phyloP scores from a whole-genome alignment of 2,113 vertebrate genomes.

The Colaptes auratus region DNA sequence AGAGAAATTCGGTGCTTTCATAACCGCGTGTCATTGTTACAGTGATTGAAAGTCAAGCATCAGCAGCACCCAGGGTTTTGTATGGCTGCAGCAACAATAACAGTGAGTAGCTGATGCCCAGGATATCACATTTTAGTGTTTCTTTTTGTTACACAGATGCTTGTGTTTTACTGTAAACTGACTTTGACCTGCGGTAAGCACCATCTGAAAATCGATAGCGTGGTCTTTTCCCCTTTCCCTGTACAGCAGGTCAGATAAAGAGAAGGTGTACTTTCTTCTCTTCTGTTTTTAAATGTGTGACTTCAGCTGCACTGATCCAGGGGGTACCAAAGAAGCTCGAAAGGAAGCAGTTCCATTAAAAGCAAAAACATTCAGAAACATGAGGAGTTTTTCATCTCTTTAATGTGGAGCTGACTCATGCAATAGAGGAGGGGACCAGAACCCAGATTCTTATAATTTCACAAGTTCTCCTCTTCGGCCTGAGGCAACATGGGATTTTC shows the following conservation, averaged over 20 bases:
- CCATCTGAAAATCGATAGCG: slow-evolving; percentile 17
- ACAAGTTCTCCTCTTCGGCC: background rate
- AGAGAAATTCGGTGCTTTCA: slow-evolving; percentile 27
- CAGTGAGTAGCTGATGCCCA: slow-evolving; percentile 23
- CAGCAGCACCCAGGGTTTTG: background rate
- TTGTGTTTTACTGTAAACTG: slow-evolving; percentile 29
- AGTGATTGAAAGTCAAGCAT: slow-evolving; percentile 39
- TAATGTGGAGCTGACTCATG: background rate
- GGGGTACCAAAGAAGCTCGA: background rate
- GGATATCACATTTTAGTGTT: slow-evolving; percentile 41
- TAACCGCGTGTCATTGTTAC: background rate
- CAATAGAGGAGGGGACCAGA: background rate
- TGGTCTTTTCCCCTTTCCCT: background rate
- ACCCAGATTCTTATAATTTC: background rate
- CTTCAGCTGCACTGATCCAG: background rate
- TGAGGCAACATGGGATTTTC: background rate
- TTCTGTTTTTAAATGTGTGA: background rate
- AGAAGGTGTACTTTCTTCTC: background rate
- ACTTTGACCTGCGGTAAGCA: background rate
- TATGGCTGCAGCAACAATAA: background rate
- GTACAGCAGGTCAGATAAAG: background rate
- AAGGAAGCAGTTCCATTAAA: background rate
- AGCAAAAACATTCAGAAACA: background rate
- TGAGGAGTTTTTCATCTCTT: background rate
- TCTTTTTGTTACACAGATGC: slow-evolving; percentile 26